Base-by-base conservation (phyloP, 2,797 vertebrate species). In the Crax fasciolata region DNA sequence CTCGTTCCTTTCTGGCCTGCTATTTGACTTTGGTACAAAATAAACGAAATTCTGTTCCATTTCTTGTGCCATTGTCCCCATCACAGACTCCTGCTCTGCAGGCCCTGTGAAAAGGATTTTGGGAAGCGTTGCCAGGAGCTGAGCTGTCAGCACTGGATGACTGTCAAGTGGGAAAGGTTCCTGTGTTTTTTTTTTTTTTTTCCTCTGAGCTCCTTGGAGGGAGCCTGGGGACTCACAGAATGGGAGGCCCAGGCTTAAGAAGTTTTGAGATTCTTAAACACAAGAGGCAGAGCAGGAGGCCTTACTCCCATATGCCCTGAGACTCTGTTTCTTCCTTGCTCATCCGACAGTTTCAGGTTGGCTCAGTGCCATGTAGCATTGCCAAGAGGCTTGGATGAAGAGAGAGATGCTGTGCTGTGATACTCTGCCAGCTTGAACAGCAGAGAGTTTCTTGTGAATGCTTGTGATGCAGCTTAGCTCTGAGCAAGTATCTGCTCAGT, bases 271-370 rank as follows among this genome's bases (percentile, higher is more conserved):
- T 52, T n/a, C 55, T 62, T 90, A 24, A 84, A 51, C 18, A 35
- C 11, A 23, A 68, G 80, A 86, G 55, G 39, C 39, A 59, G 66
- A 82, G 84, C 51, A 55, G 83, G 46, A 82, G 76, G 28, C 59
- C 35, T 75, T 23, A 1, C 72, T 87, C 71, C 24, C 11, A 2
- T 18, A 18, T 25, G 41, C 14, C 44, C 52, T 41, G 41, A 16
- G 82, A 57, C 44, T 63, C 35, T 58, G 27, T n/a, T 87, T 84
- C 54, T 90, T 52, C 72, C 57, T 59, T 79, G 43, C 35, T 87
- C 8, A 49, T 83, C 54, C 58, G 76, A 21, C 57, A 58, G 58
- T 81, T 71, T 68, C 20, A 27, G 54, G 10, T 28, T 84, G 76
- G 30, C 57, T 72, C 81, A 78, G 68, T 77, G 65, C 49, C 32